Evolutionary conservation across 2,888 invertebrate species (phyloP).

Genomic region (Dione vanillae): DNA sequence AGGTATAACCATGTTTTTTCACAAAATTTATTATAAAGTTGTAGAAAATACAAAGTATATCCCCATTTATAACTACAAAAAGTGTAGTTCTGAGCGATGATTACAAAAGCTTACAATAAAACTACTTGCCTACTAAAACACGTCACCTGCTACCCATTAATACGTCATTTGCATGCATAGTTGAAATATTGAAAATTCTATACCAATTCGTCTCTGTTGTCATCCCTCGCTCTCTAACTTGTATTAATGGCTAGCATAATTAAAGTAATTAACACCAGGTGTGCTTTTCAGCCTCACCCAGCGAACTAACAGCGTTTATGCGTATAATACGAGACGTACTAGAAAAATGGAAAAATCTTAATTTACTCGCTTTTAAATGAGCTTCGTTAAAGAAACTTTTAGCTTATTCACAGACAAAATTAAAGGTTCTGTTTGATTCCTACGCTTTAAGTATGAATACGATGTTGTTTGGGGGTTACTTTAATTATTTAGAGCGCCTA

Average conservation of each 20-base stretch:
- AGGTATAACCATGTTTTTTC: too few relatives aligned
- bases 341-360: constrained; percentile 41
- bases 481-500: constrained; percentile 22
- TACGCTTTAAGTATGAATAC: constrained; percentile 10
- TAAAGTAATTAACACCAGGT: constrained; percentile 77
- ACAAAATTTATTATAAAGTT: too few relatives aligned
- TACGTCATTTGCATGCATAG: constrained; percentile 32
- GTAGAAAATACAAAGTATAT: too few relatives aligned
- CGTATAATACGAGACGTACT: constrained; percentile 47
- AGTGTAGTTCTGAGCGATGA: background rate
- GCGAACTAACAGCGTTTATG: constrained; percentile 50
- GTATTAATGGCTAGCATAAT: constrained; percentile 75
- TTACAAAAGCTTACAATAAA: background rate
- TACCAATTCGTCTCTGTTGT: constrained; percentile 71
- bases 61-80: background rate
- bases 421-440: constrained; percentile 33
- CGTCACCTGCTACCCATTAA: constrained; percentile 18
- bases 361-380: constrained; percentile 44
- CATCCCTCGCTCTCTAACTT: constrained; percentile 65
- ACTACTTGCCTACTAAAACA: background rate
- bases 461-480: constrained; percentile 14
- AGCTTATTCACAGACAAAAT: constrained; percentile 44
- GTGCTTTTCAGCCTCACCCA: constrained; percentile 56
- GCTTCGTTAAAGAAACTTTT: constrained; percentile 46
- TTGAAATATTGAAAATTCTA: constrained; percentile 54